Conservation (phyloP, 1,140 invertebrate genomes). For the Psix sp. region DNA sequence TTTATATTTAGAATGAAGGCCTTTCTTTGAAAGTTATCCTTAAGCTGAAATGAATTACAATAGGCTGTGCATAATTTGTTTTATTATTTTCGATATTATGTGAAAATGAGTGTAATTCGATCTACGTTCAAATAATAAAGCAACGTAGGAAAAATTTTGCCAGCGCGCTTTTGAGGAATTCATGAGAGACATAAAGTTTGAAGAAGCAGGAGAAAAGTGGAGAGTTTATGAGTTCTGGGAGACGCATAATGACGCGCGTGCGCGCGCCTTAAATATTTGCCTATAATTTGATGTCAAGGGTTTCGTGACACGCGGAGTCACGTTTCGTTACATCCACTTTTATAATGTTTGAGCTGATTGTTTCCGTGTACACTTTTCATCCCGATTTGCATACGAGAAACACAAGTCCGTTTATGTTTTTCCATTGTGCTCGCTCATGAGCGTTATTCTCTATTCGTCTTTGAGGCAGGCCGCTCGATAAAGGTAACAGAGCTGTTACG, state of each 20-base stretch:
- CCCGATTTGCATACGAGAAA: constrained; percentile 35
- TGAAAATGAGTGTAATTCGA: too few relatives aligned
- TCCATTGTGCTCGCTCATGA: constrained; percentile 35
- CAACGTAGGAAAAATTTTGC: neutral
- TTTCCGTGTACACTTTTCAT: constrained; percentile 41
- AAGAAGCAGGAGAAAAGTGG: constrained; percentile 30
- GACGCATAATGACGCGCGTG: constrained; percentile 13
- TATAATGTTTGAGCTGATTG: constrained; percentile 34
- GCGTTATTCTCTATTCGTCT: constrained; percentile 50
- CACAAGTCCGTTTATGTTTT: constrained; percentile 34
- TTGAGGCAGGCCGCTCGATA: constrained; percentile 44
- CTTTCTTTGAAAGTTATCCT: too few relatives aligned
- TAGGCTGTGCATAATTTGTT: too few relatives aligned
- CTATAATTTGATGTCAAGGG: constrained; percentile 23
- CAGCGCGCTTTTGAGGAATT: constrained; percentile 15
- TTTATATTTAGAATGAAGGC: too few relatives aligned
- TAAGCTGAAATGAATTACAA: too few relatives aligned
- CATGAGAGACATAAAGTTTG: constrained; percentile 23
- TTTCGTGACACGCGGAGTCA: constrained; percentile 30
- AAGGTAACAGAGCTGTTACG: constrained; percentile 50
- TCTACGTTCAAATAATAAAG: neutral
- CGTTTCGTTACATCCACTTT: constrained; percentile 34
- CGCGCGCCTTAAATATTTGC: constrained; percentile 15
- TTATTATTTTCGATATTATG: too few relatives aligned
- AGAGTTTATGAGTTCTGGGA: constrained; percentile 8